Percentiles rank a stretch among this genome's conserved stretches.
Evolutionary conservation across 2,113 vertebrate genomes (phyloP).

Genomic region (Crypturellus undulatus): DNA sequence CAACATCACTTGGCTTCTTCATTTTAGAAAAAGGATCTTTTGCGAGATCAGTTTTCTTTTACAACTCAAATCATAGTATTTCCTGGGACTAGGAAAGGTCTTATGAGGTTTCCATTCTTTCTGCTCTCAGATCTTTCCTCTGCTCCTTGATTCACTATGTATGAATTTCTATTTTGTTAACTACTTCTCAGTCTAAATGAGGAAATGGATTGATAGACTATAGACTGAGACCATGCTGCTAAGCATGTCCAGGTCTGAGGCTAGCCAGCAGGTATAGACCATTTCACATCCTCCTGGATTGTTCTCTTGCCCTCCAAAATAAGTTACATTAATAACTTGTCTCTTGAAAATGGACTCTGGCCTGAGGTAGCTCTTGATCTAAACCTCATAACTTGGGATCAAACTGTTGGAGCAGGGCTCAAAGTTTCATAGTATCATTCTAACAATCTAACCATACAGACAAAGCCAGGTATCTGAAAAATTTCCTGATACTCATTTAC

Average conservation of each 20-base stretch:
- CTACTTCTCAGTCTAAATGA: background rate
- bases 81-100: background rate
- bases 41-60: background rate
- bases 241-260: background rate
- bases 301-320: background rate
- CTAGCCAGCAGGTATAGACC: background rate
- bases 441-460: fast-evolving
- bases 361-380: background rate
- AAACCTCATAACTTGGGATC: background rate
- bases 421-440: background rate
- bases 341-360: background rate
- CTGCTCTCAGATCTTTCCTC: background rate
- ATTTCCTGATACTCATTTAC: background rate
- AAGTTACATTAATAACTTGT: background rate
- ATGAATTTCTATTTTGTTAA: background rate
- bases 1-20: background rate
- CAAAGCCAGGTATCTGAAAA: background rate
- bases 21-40: background rate
- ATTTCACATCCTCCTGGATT: background rate
- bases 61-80: background rate
- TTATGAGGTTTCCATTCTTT: background rate
- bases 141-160: background rate
- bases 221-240: background rate
- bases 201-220: background rate
- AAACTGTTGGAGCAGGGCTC: background rate